Evolutionary conservation across 2,797 vertebrate genomes (phyloP), one percentile per base, ranked within the genome.

Genomic region (Pangasius djambal): DNA sequence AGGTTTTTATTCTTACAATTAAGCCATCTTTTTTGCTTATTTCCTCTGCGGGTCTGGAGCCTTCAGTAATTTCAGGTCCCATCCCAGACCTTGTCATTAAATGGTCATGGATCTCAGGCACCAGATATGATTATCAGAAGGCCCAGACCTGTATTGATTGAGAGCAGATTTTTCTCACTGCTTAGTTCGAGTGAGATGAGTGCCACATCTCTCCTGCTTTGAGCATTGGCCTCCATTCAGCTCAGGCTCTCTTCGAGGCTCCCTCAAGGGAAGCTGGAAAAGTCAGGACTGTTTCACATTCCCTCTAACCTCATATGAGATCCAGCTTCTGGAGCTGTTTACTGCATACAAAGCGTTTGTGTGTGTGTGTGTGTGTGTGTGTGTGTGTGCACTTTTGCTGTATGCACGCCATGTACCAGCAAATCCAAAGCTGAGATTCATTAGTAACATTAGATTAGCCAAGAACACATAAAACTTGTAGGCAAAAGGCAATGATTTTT

Each of bases 311-410:
- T 89, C 90, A 90, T 86, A 89, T 83, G 92, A 91, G 86, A 92
- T 92, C 91, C 91, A 88, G 91, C 92, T 92, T 92, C 95, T 95
- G 94, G 94, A 96, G 93, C 91, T 94, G 93, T 95, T 96, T 95
- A 93, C 89, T 88, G 87, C 90, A 93, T 88, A 88, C 93, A 95
- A 93, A 92, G 34, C 4, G 52, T 92, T 92, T 55, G 25, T 31
- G 75, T 78, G 50, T 28, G 79, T 34, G 77, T 31, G 75, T 55
- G 48, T 57, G 77, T 44, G 72, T 44, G 20, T 48, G 70, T 44
- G 40, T 5, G 50, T 4, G n/a, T 12, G 31, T 12, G 6, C 92
- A 52, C 59, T 91, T 65, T 86, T 77, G 22, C 57, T 93, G 83
- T 78, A 86, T 90, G 88, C 91, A 86, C 87, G 90, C 86, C 91